phyloP scores from a whole-genome alignment of 53 echinoderm and acorn worm species.

The Antedon mediterranea region DNA sequence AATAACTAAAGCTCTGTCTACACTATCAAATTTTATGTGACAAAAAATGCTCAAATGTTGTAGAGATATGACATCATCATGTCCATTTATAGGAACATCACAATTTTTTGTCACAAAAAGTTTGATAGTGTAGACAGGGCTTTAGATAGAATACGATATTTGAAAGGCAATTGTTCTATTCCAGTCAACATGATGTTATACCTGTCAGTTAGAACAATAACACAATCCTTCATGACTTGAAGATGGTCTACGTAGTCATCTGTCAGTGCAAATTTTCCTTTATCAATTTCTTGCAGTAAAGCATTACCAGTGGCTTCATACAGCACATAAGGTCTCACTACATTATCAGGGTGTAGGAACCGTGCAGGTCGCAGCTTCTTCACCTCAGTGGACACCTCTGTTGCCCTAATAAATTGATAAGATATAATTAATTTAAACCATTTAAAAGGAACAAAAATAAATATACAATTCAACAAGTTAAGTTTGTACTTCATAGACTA shows the following conservation, averaged over 20 bases:
- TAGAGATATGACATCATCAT: too few relatives aligned
- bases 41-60: too few relatives aligned
- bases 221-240: slow-evolving; percentile 60
- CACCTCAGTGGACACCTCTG: slow-evolving; percentile 66
- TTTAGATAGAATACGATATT: too few relatives aligned
- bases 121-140: too few relatives aligned
- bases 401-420: slow-evolving; percentile 60
- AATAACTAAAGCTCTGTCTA: too few relatives aligned
- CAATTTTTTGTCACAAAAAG: too few relatives aligned
- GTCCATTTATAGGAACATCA: too few relatives aligned
- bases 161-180: too few relatives aligned
- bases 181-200: too few relatives aligned
- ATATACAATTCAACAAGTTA: not conserved
- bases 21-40: too few relatives aligned
- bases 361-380: slow-evolving; percentile 54
- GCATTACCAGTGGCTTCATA: slow-evolving; percentile 54
- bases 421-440: too few relatives aligned
- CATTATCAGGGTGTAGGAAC: slow-evolving; percentile 62
- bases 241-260: slow-evolving; percentile 77
- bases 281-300: slow-evolving; percentile 57
- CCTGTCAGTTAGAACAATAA: slow-evolving; percentile 67
- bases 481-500: not conserved
- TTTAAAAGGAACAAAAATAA: too few relatives aligned
- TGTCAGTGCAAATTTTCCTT: slow-evolving; percentile 52
- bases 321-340: slow-evolving; percentile 54